Percentiles rank a stretch among this genome's conserved stretches.
Evolutionary conservation across 1,140 invertebrate species (phyloP).

Genomic region (Rhagoletis pomonella): DNA sequence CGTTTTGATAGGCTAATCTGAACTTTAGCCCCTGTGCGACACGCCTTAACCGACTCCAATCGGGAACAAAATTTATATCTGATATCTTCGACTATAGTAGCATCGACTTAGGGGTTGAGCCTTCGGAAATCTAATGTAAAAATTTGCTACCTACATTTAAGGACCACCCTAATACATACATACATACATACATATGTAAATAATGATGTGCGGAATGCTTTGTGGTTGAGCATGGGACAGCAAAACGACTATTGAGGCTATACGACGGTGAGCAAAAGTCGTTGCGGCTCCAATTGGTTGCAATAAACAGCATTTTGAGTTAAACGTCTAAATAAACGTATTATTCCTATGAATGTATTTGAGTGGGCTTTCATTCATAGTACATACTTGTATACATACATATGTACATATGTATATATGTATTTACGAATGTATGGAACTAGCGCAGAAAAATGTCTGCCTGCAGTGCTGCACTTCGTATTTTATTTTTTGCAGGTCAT

Average conservation of each 20-base stretch:
- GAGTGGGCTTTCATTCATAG: neutral
- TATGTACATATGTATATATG: neutral
- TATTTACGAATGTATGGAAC: neutral
- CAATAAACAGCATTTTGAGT: conserved; percentile 1
- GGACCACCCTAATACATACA: too few relatives aligned
- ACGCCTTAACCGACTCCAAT: too few relatives aligned
- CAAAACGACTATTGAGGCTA: neutral
- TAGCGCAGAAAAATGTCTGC: neutral
- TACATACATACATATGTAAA: neutral
- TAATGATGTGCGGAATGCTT: neutral
- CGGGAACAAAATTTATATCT: too few relatives aligned
- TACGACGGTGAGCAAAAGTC: neutral
- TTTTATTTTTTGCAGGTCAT: neutral
- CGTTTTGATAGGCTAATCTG: too few relatives aligned
- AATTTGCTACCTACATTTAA: too few relatives aligned
- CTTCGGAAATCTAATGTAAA: too few relatives aligned
- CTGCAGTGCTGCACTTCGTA: neutral
- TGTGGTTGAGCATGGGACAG: neutral
- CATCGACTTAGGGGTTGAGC: too few relatives aligned
- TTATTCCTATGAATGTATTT: neutral
- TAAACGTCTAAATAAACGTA: neutral
- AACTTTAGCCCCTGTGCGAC: too few relatives aligned
- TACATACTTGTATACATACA: neutral
- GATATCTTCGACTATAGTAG: too few relatives aligned
- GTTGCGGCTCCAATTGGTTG: neutral